Conservation (phyloP, 2,113 vertebrate species). For the Urocynchramus pylzowi region DNA sequence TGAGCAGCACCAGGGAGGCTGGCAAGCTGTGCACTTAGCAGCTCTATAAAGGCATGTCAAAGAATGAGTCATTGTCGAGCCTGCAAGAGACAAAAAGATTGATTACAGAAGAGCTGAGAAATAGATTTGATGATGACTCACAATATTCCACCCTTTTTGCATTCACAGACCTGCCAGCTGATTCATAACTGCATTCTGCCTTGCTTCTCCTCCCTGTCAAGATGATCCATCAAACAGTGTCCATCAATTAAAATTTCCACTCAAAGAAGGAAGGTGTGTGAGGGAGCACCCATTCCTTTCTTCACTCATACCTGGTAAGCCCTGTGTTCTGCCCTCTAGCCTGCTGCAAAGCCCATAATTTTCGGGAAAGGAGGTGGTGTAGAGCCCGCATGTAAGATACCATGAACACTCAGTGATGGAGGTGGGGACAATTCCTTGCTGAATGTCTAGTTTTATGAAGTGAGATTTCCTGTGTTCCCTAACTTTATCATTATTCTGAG, state of each 20-base stretch:
- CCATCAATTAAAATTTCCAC: neutral
- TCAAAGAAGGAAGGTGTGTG: neutral
- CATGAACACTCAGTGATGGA: neutral
- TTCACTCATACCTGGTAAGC: neutral
- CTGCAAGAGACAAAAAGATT: slow-evolving; percentile 56
- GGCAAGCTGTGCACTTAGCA: neutral
- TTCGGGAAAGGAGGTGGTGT: neutral
- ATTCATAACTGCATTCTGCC: slow-evolving; percentile 66
- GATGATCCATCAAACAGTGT: slow-evolving; percentile 23
- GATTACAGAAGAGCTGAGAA: slow-evolving; percentile 68
- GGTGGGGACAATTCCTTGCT: neutral
- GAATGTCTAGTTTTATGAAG: neutral
- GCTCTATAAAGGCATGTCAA: slow-evolving; percentile 54
- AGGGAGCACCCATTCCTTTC: neutral
- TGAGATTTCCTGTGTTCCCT: neutral
- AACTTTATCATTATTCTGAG: neutral
- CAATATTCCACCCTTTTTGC: slow-evolving; percentile 56
- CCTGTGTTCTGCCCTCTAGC: neutral
- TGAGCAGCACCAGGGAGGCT: neutral
- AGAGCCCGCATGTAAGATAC: neutral
- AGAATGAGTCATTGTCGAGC: slow-evolving; percentile 67
- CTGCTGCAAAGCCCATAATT: neutral
- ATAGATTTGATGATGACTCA: slow-evolving; percentile 66
- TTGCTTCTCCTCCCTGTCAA: slow-evolving; percentile 14
- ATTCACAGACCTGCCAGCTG: slow-evolving; percentile 50